A percentile compares a stretch with the other conserved stretches of the same genome.
phyloP scores from a whole-genome alignment of 2,797 vertebrate species.

The Cottoperca gobio region DNA sequence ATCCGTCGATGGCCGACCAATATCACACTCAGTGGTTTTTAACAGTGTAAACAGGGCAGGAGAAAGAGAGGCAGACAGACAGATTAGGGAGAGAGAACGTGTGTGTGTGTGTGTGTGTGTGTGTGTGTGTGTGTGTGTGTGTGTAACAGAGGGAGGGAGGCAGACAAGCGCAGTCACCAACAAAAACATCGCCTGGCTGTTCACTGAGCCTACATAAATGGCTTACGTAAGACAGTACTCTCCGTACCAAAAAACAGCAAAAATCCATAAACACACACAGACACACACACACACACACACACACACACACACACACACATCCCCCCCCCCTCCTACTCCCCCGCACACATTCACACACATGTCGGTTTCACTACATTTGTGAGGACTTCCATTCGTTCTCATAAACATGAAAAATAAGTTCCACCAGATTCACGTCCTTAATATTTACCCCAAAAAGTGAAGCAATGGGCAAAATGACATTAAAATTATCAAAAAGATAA shows the following conservation, averaged over 20 bases:
- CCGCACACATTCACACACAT: background rate
- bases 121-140: conserved; percentile 27
- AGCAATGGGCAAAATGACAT: conserved; percentile 11
- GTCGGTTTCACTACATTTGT: conserved; percentile 4
- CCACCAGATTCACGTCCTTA: background rate
- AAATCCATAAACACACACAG: conserved; percentile 88
- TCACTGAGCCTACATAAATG: conserved; percentile 84
- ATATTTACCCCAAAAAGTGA: conserved; percentile 17
- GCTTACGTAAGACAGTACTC: conserved; percentile 95
- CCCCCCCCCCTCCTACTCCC: background rate
- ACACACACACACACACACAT: conserved; percentile 52
- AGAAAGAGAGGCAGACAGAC: conserved; percentile 25
- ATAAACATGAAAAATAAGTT: conserved; percentile 19
- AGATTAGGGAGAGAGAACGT: conserved; percentile 51
- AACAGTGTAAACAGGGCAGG: conserved; percentile 64
- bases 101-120: conserved; percentile 29
- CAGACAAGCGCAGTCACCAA: conserved; percentile 78
- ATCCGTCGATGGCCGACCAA: conserved; percentile 67
- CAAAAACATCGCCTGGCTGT: conserved; percentile 82
- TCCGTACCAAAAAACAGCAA: conserved; percentile 89
- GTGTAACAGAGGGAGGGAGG: conserved; percentile 55
- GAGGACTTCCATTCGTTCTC: conserved; percentile 43
- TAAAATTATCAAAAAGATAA: background rate
- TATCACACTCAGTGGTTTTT: conserved; percentile 73
- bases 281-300: conserved; percentile 34